phyloP scores from a whole-genome alignment of 2,888 invertebrate species.

The Cephus pulcher region DNA sequence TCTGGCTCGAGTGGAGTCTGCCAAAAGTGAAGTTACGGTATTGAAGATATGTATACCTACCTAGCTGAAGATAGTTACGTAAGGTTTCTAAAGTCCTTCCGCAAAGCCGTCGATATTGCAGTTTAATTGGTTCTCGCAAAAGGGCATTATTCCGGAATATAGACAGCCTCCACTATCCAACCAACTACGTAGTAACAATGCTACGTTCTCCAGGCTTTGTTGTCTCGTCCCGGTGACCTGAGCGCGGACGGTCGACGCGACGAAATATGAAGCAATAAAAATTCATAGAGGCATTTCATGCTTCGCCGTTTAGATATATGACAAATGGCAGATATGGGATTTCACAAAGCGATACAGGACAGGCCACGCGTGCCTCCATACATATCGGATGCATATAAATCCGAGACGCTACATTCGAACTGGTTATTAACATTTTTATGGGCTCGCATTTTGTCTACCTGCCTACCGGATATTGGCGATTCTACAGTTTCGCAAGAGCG shows the following conservation, averaged over 20 bases:
- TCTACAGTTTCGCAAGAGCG: not conserved
- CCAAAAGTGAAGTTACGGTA: not conserved
- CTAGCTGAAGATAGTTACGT: not conserved
- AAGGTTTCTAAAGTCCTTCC: not conserved
- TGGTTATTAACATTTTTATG: constrained; percentile 8
- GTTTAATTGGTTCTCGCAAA: constrained; percentile 1
- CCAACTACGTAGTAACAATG: not conserved
- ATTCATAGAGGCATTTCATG: constrained; percentile 6
- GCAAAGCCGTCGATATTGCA: constrained; percentile 1
- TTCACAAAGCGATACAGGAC: constrained; percentile 6
- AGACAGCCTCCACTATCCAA: not conserved
- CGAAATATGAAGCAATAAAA: constrained; percentile 9
- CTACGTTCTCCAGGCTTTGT: not conserved
- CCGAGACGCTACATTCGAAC: not conserved
- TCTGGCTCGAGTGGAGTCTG: not conserved
- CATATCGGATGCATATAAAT: constrained; percentile 6
- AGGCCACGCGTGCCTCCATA: constrained; percentile 8
- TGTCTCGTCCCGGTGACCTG: not conserved
- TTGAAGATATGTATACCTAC: not conserved
- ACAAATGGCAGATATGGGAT: constrained; percentile 8
- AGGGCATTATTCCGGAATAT: not conserved
- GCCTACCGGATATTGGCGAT: constrained; percentile 2
- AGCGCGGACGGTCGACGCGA: not conserved
- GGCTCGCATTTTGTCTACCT: constrained; percentile 3
- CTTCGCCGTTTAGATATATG: constrained; percentile 8